Evolutionary conservation across 2,888 invertebrate species (phyloP).

Genomic region (Epirrhoe tristata): DNA sequence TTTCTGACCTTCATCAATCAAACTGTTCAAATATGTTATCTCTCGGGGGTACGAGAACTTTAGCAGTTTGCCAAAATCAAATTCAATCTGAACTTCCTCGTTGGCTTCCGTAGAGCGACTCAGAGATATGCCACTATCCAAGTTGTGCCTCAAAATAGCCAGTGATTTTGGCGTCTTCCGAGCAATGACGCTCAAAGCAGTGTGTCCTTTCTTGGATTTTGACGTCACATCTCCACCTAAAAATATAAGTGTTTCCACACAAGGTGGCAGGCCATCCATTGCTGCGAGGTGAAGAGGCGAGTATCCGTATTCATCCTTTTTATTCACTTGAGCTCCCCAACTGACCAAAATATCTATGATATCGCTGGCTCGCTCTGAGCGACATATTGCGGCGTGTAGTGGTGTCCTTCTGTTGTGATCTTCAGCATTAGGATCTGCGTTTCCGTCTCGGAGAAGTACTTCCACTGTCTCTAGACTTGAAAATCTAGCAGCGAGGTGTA

Average conservation of each 20-base stretch:
- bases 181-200: conserved; percentile 93
- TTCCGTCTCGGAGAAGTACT: conserved; percentile 89
- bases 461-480: conserved; percentile 93
- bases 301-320: conserved; percentile 93
- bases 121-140: conserved; percentile 91
- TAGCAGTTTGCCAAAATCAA: conserved; percentile 92
- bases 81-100: conserved; percentile 92
- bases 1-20: conserved; percentile 95
- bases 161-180: conserved; percentile 94
- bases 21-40: conserved; percentile 93
- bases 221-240: conserved; percentile 95
- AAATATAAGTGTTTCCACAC: conserved; percentile 93
- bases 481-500: conserved; percentile 94
- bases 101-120: conserved; percentile 90
- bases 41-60: conserved; percentile 94
- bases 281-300: conserved; percentile 94
- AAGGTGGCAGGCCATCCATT: conserved; percentile 92
- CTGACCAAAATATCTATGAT: conserved; percentile 91
- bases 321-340: conserved; percentile 93
- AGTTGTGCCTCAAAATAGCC: conserved; percentile 91
- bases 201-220: conserved; percentile 93
- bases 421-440: conserved; percentile 91
- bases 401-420: conserved; percentile 93
- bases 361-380: conserved; percentile 91
- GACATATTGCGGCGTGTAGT: conserved; percentile 92